Conservation (phyloP, 37 sponge, comb jelly and placozoan genomes). For the Chondrilla cf. caribensis region DNA sequence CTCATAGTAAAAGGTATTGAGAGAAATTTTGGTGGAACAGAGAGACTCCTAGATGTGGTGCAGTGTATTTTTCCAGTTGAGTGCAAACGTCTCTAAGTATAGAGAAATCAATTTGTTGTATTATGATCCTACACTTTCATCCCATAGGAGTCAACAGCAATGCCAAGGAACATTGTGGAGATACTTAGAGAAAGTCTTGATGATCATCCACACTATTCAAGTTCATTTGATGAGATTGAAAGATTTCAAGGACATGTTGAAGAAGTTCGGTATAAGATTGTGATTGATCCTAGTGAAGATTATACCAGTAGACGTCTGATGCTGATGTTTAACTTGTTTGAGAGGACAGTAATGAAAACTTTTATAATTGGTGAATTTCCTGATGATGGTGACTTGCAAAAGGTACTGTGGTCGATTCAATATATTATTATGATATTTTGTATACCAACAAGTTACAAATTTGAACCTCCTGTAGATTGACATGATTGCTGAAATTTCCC, state of each 20-base stretch:
- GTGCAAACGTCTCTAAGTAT: too few relatives aligned
- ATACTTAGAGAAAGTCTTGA: slow-evolving; percentile 53
- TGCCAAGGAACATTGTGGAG: slow-evolving; percentile 29
- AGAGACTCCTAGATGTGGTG: background rate
- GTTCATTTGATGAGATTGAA: background rate
- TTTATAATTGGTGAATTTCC: slow-evolving; percentile 76
- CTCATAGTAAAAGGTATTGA: slow-evolving; percentile 73
- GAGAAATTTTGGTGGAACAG: slow-evolving; percentile 81
- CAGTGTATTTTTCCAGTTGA: too few relatives aligned
- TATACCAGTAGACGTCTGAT: slow-evolving; percentile 63
- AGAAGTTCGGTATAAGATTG: slow-evolving; percentile 76
- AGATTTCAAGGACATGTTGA: slow-evolving; percentile 44
- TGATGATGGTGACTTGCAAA: slow-evolving; percentile 73
- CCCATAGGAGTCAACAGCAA: background rate
- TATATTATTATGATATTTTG: background rate
- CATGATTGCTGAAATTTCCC: slow-evolving; percentile 69
- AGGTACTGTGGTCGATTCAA: too few relatives aligned
- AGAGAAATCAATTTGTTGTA: too few relatives aligned
- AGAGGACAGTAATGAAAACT: slow-evolving; percentile 44
- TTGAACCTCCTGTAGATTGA: slow-evolving; percentile 36
- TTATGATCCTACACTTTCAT: too few relatives aligned
- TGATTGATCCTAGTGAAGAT: slow-evolving; percentile 82
- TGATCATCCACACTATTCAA: slow-evolving; percentile 34
- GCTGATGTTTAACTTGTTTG: slow-evolving; percentile 58
- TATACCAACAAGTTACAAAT: background rate